Evolutionary conservation across 1,140 invertebrate species (phyloP).

Genomic region (Pseudomyrmex pallidus): DNA sequence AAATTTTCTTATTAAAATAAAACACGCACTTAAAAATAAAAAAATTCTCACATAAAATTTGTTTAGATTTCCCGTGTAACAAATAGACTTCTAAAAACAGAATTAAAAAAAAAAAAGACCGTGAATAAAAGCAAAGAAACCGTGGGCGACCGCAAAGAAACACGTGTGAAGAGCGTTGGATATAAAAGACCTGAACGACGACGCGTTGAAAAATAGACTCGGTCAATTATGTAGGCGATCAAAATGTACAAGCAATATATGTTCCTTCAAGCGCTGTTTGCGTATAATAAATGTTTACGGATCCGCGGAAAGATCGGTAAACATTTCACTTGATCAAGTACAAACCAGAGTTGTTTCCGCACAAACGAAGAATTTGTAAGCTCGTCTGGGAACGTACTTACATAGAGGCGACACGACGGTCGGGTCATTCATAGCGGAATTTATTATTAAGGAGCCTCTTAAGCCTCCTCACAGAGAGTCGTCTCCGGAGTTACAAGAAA

Average conservation of each 20-base stretch:
- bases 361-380: constrained; percentile 30
- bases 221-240: constrained; percentile 68
- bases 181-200: constrained; percentile 35
- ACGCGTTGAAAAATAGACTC: constrained; percentile 57
- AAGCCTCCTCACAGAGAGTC: constrained; percentile 38
- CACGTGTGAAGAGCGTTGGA: constrained; percentile 10
- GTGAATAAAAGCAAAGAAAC: constrained; percentile 6
- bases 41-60: constrained; percentile 1
- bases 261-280: neutral
- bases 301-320: neutral
- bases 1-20: too few species aligned
- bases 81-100: neutral
- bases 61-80: neutral
- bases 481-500: constrained; percentile 14
- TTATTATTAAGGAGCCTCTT: constrained; percentile 67
- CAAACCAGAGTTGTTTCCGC: constrained; percentile 46
- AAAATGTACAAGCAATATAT: constrained; percentile 31
- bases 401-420: constrained; percentile 12
- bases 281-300: constrained; percentile 34
- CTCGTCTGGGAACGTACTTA: constrained; percentile 36
- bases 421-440: constrained; percentile 46
- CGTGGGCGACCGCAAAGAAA: constrained; percentile 22
- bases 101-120: constrained; percentile 31
- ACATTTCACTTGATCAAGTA: constrained; percentile 50
- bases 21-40: neutral